A percentile compares a stretch with the other conserved stretches of the same genome.
Evolutionary conservation across 2,113 vertebrate genomes (phyloP).

Genomic region (Todiramphus saurophagus): DNA sequence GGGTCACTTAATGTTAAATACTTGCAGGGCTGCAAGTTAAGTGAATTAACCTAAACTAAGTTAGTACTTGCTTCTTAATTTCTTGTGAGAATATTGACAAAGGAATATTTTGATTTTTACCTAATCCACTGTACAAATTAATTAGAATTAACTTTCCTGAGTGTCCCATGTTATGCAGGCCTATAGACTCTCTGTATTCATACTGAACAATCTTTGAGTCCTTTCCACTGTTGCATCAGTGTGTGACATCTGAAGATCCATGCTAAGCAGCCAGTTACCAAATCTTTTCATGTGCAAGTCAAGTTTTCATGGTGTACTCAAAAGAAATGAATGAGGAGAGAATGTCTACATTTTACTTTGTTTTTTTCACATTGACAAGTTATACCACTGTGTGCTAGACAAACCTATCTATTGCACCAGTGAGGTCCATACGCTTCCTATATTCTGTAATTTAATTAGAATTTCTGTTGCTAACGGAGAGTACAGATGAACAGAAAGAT

Average conservation of each 20-base stretch:
- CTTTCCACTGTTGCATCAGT: neutral
- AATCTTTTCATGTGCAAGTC: neutral
- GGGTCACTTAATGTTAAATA: conserved; percentile 1
- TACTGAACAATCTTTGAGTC: neutral
- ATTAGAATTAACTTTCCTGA: conserved; percentile 31
- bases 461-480: neutral
- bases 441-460: neutral
- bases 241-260: neutral
- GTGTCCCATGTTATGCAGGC: neutral
- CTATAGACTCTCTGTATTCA: neutral
- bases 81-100: conserved; percentile 8
- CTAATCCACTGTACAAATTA: neutral
- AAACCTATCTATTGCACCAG: neutral
- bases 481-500: neutral
- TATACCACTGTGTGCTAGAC: neutral
- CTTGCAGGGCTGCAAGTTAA: neutral
- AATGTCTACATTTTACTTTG: neutral
- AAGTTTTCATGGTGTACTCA: neutral
- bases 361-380: neutral
- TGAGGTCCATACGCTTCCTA: neutral
- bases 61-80: neutral
- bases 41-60: conserved; percentile 19
- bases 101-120: conserved; percentile 31
- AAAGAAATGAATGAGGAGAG: neutral
- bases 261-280: conserved; percentile 18